These are phyloP conservation scores for Ornithoptera priamus DNA, from an alignment of 2,888 invertebrate species.

Conservation along the genomic window DNA sequence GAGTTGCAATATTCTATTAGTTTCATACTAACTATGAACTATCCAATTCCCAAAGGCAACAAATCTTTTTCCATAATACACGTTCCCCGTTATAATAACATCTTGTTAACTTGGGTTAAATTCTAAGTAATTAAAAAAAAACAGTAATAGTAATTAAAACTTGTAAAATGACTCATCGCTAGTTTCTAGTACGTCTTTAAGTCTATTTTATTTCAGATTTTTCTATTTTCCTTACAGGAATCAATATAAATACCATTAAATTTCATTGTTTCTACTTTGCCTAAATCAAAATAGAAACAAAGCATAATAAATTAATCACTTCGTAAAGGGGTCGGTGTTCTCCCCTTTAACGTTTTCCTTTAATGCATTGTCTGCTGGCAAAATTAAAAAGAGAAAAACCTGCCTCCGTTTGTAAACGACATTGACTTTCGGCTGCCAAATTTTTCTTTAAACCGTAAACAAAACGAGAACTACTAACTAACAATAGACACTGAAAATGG, in stretches of 20 bases:
- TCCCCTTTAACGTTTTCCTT: conserved; percentile 76
- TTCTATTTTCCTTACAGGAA: neutral
- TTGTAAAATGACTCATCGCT: too few relatives aligned
- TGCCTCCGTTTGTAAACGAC: conserved; percentile 60
- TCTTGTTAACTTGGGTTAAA: too few relatives aligned
- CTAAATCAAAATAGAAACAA: conserved; percentile 75
- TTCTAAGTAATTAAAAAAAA: too few relatives aligned
- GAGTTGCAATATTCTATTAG: neutral
- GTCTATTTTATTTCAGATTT: neutral
- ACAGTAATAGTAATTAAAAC: too few relatives aligned
- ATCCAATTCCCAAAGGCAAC: neutral
- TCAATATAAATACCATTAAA: neutral
- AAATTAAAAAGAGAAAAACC: conserved; percentile 75
- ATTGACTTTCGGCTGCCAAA: conserved; percentile 54
- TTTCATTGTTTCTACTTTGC: conserved; percentile 47
- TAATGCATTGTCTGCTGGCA: conserved; percentile 74
- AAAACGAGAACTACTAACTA: neutral
- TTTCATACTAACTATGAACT: neutral
- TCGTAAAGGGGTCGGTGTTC: conserved; percentile 64
- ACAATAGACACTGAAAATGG: neutral
- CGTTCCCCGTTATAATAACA: too few relatives aligned
- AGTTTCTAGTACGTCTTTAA: too few relatives aligned
- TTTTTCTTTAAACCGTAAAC: conserved; percentile 29
- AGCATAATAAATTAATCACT: conserved; percentile 79
- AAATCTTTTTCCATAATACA: neutral